These are phyloP conservation scores for Xanthia togata DNA, from an alignment of 2,888 invertebrate species.

Conservation along the genomic window DNA sequence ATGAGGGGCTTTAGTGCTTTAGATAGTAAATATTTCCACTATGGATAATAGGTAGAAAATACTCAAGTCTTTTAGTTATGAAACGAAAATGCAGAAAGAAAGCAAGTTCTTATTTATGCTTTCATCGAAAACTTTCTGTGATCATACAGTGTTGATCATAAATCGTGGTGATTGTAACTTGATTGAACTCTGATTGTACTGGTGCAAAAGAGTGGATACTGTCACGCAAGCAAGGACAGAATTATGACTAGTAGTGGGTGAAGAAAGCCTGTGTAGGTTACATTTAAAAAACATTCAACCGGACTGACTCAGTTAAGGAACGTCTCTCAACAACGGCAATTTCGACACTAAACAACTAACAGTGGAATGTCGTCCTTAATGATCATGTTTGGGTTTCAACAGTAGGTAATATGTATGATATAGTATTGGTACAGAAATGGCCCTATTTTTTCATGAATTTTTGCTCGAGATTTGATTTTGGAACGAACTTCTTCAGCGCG, in stretches of 20 bases:
- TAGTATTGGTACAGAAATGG: neutral
- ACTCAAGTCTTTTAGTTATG: neutral
- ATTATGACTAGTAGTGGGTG: neutral
- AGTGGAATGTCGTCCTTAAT: conserved; percentile 1
- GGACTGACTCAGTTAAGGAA: neutral
- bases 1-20: neutral
- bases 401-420: neutral
- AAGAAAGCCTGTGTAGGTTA: neutral
- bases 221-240: neutral
- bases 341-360: conserved; percentile 8
- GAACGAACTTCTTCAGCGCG: too few relatives aligned
- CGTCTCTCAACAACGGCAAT: neutral
- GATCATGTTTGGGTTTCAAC: neutral
- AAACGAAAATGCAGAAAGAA: neutral
- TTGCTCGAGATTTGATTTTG: neutral
- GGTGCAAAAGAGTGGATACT: neutral
- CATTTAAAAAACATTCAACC: neutral
- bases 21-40: neutral
- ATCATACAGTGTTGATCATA: neutral
- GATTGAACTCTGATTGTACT: neutral
- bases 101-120: neutral
- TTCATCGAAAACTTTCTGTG: neutral
- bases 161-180: neutral
- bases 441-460: neutral
- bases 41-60: too few relatives aligned